phyloP scores from a whole-genome alignment of 64 coral and sea anemone species.

The Actinia equina region DNA sequence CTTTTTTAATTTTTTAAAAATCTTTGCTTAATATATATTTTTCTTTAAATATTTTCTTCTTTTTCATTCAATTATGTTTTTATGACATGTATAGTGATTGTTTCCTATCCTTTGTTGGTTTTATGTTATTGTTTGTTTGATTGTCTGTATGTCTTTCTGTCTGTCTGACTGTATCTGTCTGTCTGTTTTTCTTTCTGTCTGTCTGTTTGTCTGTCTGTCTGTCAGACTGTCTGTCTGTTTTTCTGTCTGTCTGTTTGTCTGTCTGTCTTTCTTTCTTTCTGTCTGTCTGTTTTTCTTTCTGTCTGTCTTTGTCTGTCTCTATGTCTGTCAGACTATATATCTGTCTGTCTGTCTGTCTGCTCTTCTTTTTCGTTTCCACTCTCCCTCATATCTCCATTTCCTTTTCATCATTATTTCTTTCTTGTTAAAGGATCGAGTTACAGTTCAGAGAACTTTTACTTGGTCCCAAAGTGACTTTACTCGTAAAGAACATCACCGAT shows the following conservation, averaged over 20 bases:
- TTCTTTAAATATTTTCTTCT: background rate
- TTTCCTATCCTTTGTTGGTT: too few species aligned
- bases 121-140: too few species aligned
- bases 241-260: too few species aligned
- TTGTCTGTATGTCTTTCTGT: background rate
- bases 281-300: too few species aligned
- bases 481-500: background rate
- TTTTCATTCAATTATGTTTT: background rate
- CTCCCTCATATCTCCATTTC: background rate
- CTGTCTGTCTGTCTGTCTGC: background rate
- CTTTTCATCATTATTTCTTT: background rate
- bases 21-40: too few species aligned
- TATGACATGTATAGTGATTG: too few species aligned
- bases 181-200: too few species aligned
- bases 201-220: too few species aligned
- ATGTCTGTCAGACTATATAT: too few species aligned
- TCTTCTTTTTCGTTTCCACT: background rate
- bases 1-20: too few species aligned
- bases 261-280: background rate
- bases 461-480: background rate
- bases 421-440: background rate
- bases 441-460: conserved; percentile 10
- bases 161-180: too few species aligned
- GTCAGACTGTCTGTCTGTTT: background rate
- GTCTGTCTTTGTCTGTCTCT: too few species aligned